Evolutionary conservation across 2,113 vertebrate genomes (phyloP).

Genomic region (Thermophis baileyi): DNA sequence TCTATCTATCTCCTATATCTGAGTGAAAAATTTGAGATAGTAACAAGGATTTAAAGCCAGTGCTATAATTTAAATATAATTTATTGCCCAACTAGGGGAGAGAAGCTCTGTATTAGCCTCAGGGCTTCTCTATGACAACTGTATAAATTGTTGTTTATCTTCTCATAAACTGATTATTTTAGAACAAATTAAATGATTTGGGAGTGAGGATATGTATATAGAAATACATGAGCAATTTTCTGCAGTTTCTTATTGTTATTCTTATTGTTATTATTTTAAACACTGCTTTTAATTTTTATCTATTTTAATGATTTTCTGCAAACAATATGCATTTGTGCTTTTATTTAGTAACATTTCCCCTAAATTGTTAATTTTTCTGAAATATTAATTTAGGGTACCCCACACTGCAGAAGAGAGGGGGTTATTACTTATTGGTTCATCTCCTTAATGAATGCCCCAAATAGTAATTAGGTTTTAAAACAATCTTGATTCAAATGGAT

Average conservation of each 20-base stretch:
- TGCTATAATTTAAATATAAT: neutral
- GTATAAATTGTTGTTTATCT: neutral
- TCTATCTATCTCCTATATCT: neutral
- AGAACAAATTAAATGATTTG: neutral
- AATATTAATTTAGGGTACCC: neutral
- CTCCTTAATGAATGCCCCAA: neutral
- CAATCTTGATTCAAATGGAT: neutral
- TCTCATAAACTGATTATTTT: neutral
- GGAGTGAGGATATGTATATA: neutral
- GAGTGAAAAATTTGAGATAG: neutral
- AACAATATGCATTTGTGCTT: neutral
- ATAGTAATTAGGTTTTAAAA: neutral
- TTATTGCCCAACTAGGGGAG: neutral
- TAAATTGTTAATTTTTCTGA: neutral
- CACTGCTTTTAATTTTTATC: neutral
- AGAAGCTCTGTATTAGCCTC: neutral
- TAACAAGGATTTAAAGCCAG: neutral
- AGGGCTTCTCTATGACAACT: neutral
- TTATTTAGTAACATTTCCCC: neutral
- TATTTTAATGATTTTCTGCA: neutral
- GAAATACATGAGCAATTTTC: neutral
- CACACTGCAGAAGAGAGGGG: neutral
- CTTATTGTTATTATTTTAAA: neutral
- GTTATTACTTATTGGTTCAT: neutral
- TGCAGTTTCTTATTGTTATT: neutral